Base-by-base conservation (phyloP, 2,113 vertebrate species). In the Oreochromis niloticus region DNA sequence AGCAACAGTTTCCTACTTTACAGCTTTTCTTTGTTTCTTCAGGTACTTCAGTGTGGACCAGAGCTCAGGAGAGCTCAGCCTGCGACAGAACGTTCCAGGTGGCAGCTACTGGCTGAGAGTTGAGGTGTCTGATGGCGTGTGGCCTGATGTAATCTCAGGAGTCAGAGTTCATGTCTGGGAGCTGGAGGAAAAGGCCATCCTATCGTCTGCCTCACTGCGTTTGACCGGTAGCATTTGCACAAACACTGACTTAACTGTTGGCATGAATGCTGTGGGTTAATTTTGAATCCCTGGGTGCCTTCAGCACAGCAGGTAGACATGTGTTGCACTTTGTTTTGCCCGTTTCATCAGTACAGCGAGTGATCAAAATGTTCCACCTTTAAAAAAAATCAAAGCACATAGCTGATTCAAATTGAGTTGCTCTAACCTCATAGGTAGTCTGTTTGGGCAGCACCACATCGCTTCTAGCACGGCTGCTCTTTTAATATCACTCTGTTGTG, bases 1-100 rank as follows among this genome's bases (percentile, higher is more conserved):
- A 85, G 50, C 30, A 9, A 12, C 75, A 14, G n/a, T 82, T 66
- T 61, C 52, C 34, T 54, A 22, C 82, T 66, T 78, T 7, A 86
- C 30, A 73, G 80, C 85, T 88, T 41, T 30, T 91, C 13, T 83
- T 46, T 27, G 84, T 84, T 85, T 63, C 52, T 30, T 36, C 92
- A 98, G 98, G 84, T 96, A 95, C 95, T 98, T 98, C 94, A 96
- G 95, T 80, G 85, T 98, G 93, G 97, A 98, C 95, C 96, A 96
- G 92, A 97, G 95, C 92, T 97, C 97, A 4, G 98, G 98, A 56
- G 92, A 94, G 81, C 94, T 98, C 36, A 92, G 94, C 83, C 90
- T 98, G 87, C 94, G 95, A 71, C 97, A 96, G 86, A 96, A 94
- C 85, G 82, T 95, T 82, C 97, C 96, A 12, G 94, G 94, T 8